Percentiles rank a stretch among this genome's conserved stretches.
phyloP scores from a whole-genome alignment of 2,113 vertebrate genomes.

The Colaptes auratus region DNA sequence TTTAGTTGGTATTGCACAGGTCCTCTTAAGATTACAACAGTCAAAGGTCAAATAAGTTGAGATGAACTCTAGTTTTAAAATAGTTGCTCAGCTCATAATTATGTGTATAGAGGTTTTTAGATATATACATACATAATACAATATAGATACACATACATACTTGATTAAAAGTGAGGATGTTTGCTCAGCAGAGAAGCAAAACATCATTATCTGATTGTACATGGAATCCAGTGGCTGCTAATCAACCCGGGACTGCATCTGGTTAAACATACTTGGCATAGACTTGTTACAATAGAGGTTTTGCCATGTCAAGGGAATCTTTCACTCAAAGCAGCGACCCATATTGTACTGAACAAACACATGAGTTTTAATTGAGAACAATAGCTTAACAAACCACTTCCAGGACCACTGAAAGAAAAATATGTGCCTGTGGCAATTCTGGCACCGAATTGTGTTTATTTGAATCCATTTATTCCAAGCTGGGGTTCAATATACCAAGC shows the following conservation, averaged over 20 bases:
- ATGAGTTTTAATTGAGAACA: conserved; percentile 93
- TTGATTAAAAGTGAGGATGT: conserved; percentile 80
- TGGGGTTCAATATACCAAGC: conserved; percentile 66
- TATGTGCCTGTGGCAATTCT: conserved; percentile 81
- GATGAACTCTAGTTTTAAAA: conserved; percentile 72
- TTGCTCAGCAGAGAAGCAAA: conserved; percentile 78
- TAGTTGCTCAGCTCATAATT: conserved; percentile 55
- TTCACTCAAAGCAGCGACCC: conserved; percentile 85
- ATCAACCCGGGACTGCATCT: conserved; percentile 81
- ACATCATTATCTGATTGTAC: conserved; percentile 84
- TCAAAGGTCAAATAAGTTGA: conserved; percentile 78
- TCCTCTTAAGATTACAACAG: conserved; percentile 72
- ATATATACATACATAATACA: neutral
- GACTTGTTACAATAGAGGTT: conserved; percentile 82
- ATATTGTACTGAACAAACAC: conserved; percentile 87
- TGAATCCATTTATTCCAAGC: conserved; percentile 77
- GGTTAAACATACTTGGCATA: conserved; percentile 81
- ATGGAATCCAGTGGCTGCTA: conserved; percentile 82
- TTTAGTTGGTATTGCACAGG: conserved; percentile 71
- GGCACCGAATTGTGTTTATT: conserved; percentile 78
- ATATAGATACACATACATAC: conserved; percentile 48
- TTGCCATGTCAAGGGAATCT: conserved; percentile 87
- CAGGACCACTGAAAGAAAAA: conserved; percentile 83
- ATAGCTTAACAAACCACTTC: conserved; percentile 88
- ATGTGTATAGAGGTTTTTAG: conserved; percentile 63